Evolutionary conservation across 2,113 vertebrate species (phyloP), one percentile per base, ranked within the genome.

Genomic region (Corvus hawaiiensis): DNA sequence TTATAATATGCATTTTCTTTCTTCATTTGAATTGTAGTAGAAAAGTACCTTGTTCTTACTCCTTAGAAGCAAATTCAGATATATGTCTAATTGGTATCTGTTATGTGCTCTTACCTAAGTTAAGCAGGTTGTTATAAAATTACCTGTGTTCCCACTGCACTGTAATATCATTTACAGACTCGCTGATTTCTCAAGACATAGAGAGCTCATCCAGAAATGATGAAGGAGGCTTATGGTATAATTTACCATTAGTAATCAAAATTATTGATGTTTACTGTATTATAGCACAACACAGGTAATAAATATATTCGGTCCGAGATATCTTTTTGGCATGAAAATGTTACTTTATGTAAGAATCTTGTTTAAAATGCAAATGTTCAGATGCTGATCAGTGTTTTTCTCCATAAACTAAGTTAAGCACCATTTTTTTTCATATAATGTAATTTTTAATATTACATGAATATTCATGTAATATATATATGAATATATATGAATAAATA

Each of bases 111-210:
- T 63, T 86, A 77, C 63, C 33, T 52, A 81, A 77, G 39, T 88
- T 88, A 95, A 95, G 56, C 43, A 90, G 59, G n/a, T 74, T 94
- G 64, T 95, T 80, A 91, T 84, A 39, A 89, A 93, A 92, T 96
- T 96, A 93, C 48, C 19, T 75, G 39, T 90, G 37, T 81, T 95
- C 76, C 78, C 76, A 68, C 20, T 75, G 33, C 55, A 41, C 43
- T 67, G 16, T 94, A 91, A 87, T 77, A 77, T 51, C 26, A 79
- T 94, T 93, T 92, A 59, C 46, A 84, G 75, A 56, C n/a, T 81
- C 16, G 3, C 33, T 88, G 75, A 88, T 92, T 86, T 88, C 84
- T 95, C 79, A 86, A 90, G 94, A 71, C 22, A 55, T 6, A 83
- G 13, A 1, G 1, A 91, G 20, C 52, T 91, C 62, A 80, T 94